Evolutionary conservation across 2,888 invertebrate species (phyloP).

Genomic region (Andrena flavipes): DNA sequence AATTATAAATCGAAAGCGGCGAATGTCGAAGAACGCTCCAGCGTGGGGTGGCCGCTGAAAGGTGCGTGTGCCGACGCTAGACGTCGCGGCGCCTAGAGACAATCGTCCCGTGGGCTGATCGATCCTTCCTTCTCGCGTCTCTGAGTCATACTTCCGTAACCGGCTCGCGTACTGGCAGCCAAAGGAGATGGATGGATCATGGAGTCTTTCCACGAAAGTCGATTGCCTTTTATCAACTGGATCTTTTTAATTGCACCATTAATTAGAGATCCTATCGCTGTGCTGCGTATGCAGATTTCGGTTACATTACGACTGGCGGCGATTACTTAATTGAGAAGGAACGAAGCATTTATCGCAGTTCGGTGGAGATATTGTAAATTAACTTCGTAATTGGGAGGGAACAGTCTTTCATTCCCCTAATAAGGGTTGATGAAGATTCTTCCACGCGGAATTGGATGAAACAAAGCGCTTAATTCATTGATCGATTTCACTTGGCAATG

Average conservation of each 20-base stretch:
- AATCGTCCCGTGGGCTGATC: constrained; percentile 82
- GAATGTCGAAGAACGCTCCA: constrained; percentile 57
- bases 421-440: no score
- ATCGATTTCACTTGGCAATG: background rate
- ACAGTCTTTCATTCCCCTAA: background rate
- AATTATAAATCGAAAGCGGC: constrained; percentile 73
- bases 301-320: constrained; percentile 17
- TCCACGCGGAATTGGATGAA: no score
- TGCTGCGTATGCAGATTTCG: constrained; percentile 16
- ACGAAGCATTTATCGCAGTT: background rate
- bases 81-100: constrained; percentile 83
- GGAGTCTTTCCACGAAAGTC: background rate
- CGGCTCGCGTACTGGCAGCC: constrained; percentile 24
- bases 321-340: constrained; percentile 1
- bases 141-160: constrained; percentile 81
- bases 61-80: constrained; percentile 79
- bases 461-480: background rate
- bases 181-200: constrained; percentile 12
- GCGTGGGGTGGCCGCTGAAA: constrained; percentile 45
- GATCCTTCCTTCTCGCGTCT: constrained; percentile 80
- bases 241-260: constrained; percentile 24
- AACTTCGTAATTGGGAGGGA: background rate
- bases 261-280: background rate
- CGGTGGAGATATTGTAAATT: background rate
- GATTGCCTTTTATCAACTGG: no score